Evolutionary conservation across 2,113 vertebrate species (phyloP).

Genomic region (Nesogale talazaci): DNA sequence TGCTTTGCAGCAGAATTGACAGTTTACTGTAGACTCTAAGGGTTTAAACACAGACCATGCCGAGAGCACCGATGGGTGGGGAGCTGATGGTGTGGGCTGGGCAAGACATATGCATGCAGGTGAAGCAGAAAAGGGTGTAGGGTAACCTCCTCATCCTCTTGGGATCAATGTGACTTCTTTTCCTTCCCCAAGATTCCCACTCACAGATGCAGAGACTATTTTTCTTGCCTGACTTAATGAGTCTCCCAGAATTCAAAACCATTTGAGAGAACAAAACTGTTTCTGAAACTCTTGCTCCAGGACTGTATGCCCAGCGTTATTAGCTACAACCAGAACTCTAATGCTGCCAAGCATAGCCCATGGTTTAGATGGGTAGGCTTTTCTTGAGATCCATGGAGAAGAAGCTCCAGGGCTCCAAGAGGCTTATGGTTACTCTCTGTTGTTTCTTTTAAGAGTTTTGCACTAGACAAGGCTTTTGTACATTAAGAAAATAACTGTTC

Average conservation of each 20-base stretch:
- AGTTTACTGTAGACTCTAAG: conserved; percentile 47
- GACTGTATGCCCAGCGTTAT: neutral
- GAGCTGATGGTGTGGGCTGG: conserved; percentile 14
- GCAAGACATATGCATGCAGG: conserved; percentile 74
- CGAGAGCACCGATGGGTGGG: conserved; percentile 22
- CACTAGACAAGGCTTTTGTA: conserved; percentile 54
- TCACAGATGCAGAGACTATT: conserved; percentile 23
- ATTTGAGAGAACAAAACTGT: neutral
- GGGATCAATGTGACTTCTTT: conserved; percentile 7
- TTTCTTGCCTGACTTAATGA: conserved; percentile 54
- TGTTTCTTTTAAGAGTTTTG: too few relatives aligned
- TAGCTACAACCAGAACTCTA: conserved; percentile 55
- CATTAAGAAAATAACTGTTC: conserved; percentile 70
- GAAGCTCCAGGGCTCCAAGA: conserved; percentile 12
- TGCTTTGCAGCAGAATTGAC: conserved; percentile 15
- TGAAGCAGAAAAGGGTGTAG: conserved; percentile 63
- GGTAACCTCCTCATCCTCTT: neutral
- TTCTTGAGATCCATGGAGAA: conserved; percentile 4
- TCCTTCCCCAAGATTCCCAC: conserved; percentile 17
- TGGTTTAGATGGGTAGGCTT: conserved; percentile 35
- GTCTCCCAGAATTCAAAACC: conserved; percentile 47
- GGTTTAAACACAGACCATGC: conserved; percentile 77
- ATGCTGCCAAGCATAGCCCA: neutral
- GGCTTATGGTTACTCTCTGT: neutral
- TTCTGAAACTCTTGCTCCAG: neutral